Percentiles rank a stretch among this genome's conserved stretches.
These are phyloP conservation scores for Atta colombica DNA, from an alignment of 1,140 invertebrate species.

Conservation along the genomic window DNA sequence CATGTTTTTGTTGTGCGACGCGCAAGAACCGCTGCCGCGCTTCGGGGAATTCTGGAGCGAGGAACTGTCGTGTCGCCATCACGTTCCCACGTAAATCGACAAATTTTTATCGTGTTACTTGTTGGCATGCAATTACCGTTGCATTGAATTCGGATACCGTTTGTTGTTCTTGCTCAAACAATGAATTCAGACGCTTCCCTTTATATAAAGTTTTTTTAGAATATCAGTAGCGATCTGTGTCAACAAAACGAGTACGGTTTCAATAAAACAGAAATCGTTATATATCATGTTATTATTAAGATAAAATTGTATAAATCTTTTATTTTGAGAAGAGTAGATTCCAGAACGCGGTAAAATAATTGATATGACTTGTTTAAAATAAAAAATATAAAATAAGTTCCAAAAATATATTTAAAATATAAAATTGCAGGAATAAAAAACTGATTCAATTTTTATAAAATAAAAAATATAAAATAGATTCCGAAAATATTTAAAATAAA, in stretches of 20 bases:
- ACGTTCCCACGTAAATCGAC: conserved; percentile 42
- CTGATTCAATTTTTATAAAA: too few species aligned
- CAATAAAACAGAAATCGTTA: not conserved
- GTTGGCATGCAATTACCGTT: conserved; percentile 22
- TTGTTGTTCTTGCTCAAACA: conserved; percentile 6
- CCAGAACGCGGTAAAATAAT: too few species aligned
- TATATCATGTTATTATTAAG: not conserved
- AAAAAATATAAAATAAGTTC: too few species aligned
- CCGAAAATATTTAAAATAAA: too few species aligned
- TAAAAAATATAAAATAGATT: too few species aligned
- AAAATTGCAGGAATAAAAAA: too few species aligned
- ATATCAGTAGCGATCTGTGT: conserved; percentile 7
- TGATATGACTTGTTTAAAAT: too few species aligned
- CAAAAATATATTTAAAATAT: too few species aligned
- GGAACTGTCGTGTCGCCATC: conserved; percentile 30
- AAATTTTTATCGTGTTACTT: conserved; percentile 43
- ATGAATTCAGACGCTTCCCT: not conserved
- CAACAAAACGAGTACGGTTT: not conserved
- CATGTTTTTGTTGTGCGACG: conserved; percentile 26
- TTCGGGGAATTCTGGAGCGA: conserved; percentile 31
- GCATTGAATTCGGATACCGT: conserved; percentile 32
- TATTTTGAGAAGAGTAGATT: not conserved
- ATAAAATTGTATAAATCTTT: not conserved
- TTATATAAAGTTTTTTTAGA: not conserved
- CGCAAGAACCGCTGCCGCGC: conserved; percentile 36